Evolutionary conservation across 2,888 invertebrate genomes (phyloP), one percentile per base, ranked within the genome.

Genomic region (Dromius quadrimaculatus): DNA sequence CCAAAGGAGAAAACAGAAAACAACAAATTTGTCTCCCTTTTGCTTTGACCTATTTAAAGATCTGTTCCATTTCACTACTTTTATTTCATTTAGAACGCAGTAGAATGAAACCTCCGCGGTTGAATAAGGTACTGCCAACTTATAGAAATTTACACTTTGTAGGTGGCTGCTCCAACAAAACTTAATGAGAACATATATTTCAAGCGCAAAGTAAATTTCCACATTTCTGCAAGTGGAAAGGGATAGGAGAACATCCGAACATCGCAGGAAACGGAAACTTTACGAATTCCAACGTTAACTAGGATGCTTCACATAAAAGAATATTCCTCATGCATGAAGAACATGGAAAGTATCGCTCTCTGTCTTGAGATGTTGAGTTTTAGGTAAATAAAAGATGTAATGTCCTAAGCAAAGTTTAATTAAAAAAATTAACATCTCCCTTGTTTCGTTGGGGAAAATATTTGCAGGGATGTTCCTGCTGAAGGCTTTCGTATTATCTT

Each of bases 151-250:
- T 64, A 64, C 45, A 32, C 59, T 59, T 59, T 45, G 64, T 64
- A 64, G 41, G 28, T 62, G 62, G 13, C 64, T 64, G 45, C 20
- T 64, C 45, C 64, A 41, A 47, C 64, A 47, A 64, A 64, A 64
- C 64, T 64, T 64, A 64, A 45, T 64, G 47, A 64, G 64, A 64
- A 64, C 64, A 64, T 64, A 64, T 64, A 64, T 64, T 64, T 64
- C 43, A 45, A 34, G 34, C 36, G 64, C 22, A 45, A 64, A 64
- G 64, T 64, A 64, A 64, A 64, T 64, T 64, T 47, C 32, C 43
- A 64, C 64, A 64, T 64, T 64, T 64, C 45, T 47, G 34, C 34
- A 20, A 64, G 64, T 64, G 59, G 11, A 36, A 59, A 59, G 36
- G 36, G 59, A 36, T 36, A 57, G 17, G 36, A 34, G 41, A 17